Evolutionary conservation across 2,797 vertebrate species (phyloP).

Genomic region (Pangasius krempfi): DNA sequence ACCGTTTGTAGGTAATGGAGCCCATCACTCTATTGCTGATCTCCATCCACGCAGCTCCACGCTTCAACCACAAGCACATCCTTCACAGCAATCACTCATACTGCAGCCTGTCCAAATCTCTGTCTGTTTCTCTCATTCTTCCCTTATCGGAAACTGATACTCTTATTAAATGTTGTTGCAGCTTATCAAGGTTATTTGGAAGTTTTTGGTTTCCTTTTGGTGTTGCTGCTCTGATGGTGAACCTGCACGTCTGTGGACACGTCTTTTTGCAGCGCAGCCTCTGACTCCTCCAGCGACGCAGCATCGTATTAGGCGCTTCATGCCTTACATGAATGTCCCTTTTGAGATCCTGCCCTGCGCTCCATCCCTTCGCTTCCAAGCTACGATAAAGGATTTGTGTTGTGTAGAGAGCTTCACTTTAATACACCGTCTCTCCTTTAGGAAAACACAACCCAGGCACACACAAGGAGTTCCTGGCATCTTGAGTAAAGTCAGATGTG

Average conservation of each 20-base stretch:
- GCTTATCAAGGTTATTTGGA: slow-evolving; percentile 50
- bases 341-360: background rate
- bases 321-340: slow-evolving; percentile 1
- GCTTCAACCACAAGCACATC: slow-evolving; percentile 37
- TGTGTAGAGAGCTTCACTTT: background rate
- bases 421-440: slow-evolving; percentile 51
- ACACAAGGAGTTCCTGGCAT: slow-evolving; percentile 71
- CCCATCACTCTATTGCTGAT: slow-evolving; percentile 57
- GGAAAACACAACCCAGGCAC: slow-evolving; percentile 59
- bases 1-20: slow-evolving; percentile 73
- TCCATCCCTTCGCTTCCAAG: background rate
- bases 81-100: slow-evolving; percentile 28
- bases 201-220: slow-evolving; percentile 45
- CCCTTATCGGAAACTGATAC: slow-evolving; percentile 54
- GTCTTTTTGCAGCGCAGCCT: slow-evolving; percentile 29
- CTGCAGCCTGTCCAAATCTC: background rate
- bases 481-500: slow-evolving; percentile 73
- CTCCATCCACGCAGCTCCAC: slow-evolving; percentile 45
- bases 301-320: background rate
- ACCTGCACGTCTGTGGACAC: slow-evolving; percentile 34
- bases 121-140: background rate
- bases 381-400: background rate
- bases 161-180: slow-evolving; percentile 50
- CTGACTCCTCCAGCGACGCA: background rate
- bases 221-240: slow-evolving; percentile 39